Percentiles rank a stretch among this genome's conserved stretches.
Evolutionary conservation across 2,888 invertebrate genomes (phyloP).

Genomic region (Sinhomidia bicolor): DNA sequence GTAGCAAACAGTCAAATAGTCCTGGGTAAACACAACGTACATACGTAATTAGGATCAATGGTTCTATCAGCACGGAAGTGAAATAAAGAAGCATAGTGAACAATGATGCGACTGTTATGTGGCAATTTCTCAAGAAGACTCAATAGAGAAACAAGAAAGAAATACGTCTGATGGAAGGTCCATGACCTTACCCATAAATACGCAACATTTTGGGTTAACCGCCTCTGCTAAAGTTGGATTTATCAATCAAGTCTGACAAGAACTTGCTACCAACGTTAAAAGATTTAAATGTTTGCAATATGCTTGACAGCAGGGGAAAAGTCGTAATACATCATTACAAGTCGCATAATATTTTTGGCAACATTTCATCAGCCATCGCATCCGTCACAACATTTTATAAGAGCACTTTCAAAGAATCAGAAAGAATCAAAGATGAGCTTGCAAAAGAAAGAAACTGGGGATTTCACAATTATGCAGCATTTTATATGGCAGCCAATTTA

Average conservation of each 20-base stretch:
- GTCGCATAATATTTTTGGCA: slow-evolving; percentile 33
- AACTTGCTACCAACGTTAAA: neutral
- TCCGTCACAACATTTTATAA: neutral
- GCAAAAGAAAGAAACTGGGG: neutral
- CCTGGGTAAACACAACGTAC: neutral
- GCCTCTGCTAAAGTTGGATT: neutral
- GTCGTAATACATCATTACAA: slow-evolving; percentile 8
- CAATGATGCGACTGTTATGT: slow-evolving; percentile 3
- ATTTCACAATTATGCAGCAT: neutral
- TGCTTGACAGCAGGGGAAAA: neutral
- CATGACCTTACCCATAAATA: slow-evolving; percentile 64
- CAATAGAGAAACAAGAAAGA: neutral
- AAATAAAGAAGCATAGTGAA: neutral
- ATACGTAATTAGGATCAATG: neutral
- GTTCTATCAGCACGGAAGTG: neutral
- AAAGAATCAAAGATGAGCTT: neutral
- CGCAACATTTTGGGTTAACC: neutral
- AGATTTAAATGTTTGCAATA: neutral
- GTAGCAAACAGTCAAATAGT: neutral
- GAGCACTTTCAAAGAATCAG: neutral
- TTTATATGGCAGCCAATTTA: neutral
- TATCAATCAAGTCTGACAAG: neutral
- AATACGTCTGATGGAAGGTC: slow-evolving; percentile 28
- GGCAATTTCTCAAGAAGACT: neutral
- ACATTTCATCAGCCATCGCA: slow-evolving; percentile 10